phyloP scores from a whole-genome alignment of 2,888 invertebrate species.

The Rhimphoctona megacephalus region DNA sequence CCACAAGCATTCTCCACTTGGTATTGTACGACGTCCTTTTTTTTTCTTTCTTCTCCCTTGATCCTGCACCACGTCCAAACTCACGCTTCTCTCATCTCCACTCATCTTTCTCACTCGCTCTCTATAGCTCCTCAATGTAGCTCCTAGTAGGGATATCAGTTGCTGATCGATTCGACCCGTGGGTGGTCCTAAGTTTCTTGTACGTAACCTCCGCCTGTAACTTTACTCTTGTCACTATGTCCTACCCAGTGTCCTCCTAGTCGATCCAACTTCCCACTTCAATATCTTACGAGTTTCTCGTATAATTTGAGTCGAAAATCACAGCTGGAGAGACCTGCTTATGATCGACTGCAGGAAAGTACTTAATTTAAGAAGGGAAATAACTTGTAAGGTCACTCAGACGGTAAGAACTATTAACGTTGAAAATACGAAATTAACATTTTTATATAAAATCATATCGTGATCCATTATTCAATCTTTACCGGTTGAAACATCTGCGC shows the following conservation, averaged over 20 bases:
- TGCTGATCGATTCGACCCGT: constrained; percentile 83
- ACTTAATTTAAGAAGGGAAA: not conserved
- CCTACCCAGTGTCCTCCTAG: constrained; percentile 78
- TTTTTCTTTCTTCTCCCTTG: not conserved
- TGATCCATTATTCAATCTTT: not conserved
- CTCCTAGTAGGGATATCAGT: constrained; percentile 76
- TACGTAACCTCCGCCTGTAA: constrained; percentile 77
- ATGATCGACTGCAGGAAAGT: not conserved
- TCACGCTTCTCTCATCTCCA: constrained; percentile 56
- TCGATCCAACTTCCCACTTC: constrained; percentile 51
- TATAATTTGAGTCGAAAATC: not conserved
- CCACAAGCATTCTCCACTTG: constrained; percentile 27
- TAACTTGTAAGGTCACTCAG: too few species aligned
- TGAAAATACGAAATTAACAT: too few species aligned
- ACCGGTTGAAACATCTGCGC: not conserved
- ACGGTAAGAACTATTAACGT: too few species aligned
- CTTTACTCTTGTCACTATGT: constrained; percentile 75
- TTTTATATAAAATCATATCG: too few species aligned
- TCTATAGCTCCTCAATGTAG: constrained; percentile 20
- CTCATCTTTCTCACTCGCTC: constrained; percentile 69
- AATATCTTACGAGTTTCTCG: not conserved
- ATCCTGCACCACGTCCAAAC: constrained; percentile 25
- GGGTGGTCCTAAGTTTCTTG: constrained; percentile 80
- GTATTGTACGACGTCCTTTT: constrained; percentile 36
- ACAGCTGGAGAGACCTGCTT: not conserved